Evolutionary conservation across 2,888 invertebrate genomes (phyloP).

Genomic region (Bembecia ichneumoniformis): DNA sequence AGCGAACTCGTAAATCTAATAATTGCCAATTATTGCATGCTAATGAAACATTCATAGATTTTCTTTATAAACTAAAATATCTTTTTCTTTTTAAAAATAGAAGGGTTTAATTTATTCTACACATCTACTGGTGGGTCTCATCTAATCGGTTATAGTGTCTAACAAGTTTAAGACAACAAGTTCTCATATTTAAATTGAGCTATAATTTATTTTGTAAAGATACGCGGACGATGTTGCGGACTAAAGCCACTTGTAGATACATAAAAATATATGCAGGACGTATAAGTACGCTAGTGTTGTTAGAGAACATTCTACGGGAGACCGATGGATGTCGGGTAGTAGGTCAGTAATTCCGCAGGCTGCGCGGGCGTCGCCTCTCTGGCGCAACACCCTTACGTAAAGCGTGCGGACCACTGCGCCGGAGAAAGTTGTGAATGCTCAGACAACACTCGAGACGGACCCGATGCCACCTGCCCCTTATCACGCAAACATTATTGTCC

Average conservation of each 20-base stretch:
- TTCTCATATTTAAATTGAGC: too few species aligned
- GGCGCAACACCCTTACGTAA: slow-evolving; percentile 71
- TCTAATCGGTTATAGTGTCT: too few species aligned
- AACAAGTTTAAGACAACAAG: too few species aligned
- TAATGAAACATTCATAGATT: too few species aligned
- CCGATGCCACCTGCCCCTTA: slow-evolving; percentile 1
- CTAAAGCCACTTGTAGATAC: background rate
- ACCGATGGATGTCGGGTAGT: slow-evolving; percentile 1
- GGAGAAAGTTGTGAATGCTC: slow-evolving; percentile 57
- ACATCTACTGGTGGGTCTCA: too few species aligned
- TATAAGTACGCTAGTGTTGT: slow-evolving; percentile 23
- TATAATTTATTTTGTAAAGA: too few species aligned
- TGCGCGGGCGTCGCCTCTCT: slow-evolving; percentile 42
- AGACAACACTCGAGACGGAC: slow-evolving; percentile 12
- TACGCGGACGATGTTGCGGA: too few species aligned
- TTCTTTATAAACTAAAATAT: too few species aligned
- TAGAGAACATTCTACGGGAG: slow-evolving; percentile 31
- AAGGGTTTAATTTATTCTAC: too few species aligned
- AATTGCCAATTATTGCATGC: too few species aligned
- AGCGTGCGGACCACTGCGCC: slow-evolving; percentile 34
- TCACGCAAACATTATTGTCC: background rate
- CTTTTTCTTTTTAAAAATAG: too few species aligned
- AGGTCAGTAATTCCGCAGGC: slow-evolving; percentile 62
- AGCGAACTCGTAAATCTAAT: too few species aligned
- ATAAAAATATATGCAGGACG: slow-evolving; percentile 6